Percentiles rank a stretch among this genome's conserved stretches.
Evolutionary conservation across 2,888 invertebrate genomes (phyloP).

Genomic region (Drosophila putrida): DNA sequence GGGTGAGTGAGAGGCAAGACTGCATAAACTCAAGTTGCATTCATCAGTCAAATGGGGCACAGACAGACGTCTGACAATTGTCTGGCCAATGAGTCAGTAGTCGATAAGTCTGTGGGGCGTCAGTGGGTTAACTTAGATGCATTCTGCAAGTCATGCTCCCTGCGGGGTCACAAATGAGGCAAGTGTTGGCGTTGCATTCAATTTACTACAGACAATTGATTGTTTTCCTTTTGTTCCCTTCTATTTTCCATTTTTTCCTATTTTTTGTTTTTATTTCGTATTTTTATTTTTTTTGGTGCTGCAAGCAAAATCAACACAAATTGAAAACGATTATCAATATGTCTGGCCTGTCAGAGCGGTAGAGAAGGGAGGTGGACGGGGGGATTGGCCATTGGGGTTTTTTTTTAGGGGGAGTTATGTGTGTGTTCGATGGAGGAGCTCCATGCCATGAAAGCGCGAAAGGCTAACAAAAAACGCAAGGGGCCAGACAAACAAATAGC

Average conservation of each 20-base stretch:
- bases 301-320: conserved; percentile 62
- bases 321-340: conserved; percentile 79
- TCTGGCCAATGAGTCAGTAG: conserved; percentile 59
- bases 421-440: conserved; percentile 10
- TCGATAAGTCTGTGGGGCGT: conserved; percentile 16
- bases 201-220: conserved; percentile 72
- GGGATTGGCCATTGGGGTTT: background rate
- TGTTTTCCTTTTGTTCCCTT: conserved; percentile 43
- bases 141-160: conserved; percentile 52
- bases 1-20: conserved; percentile 4
- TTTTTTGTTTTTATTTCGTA: conserved; percentile 6
- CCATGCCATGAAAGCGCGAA: conserved; percentile 64
- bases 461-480: conserved; percentile 63
- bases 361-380: conserved; percentile 4
- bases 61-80: conserved; percentile 49
- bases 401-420: background rate
- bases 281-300: conserved; percentile 19
- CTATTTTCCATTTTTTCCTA: background rate
- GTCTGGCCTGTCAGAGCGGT: conserved; percentile 58
- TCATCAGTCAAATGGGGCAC: conserved; percentile 51
- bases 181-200: conserved; percentile 59
- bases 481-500: conserved; percentile 47
- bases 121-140: conserved; percentile 50
- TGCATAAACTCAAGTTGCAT: conserved; percentile 31
- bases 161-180: background rate